A percentile compares a stretch with the other conserved stretches of the same genome.
These are phyloP conservation scores for Parnassius apollo DNA, from an alignment of 2,888 invertebrate genomes.

Conservation along the genomic window DNA sequence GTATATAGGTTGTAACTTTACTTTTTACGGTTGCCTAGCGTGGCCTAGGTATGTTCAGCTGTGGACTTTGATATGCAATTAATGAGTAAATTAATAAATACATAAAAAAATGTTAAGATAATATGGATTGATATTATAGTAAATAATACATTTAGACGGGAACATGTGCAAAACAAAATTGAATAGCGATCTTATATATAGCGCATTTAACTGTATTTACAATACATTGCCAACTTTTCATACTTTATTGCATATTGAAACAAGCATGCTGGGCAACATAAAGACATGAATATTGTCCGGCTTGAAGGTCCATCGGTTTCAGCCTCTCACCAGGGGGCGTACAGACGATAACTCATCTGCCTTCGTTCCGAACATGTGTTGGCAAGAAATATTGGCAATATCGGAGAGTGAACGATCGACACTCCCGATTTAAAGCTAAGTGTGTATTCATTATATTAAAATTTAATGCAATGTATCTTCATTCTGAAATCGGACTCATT, in stretches of 20 bases:
- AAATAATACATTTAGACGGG: no score
- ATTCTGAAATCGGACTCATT: no score
- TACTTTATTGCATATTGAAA: constrained; percentile 27
- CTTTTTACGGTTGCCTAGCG: no score
- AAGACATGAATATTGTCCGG: constrained; percentile 29
- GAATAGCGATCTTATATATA: not conserved
- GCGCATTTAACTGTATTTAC: constrained; percentile 16
- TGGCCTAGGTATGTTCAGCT: no score
- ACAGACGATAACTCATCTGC: constrained; percentile 37
- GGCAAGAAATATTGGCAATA: constrained; percentile 40
- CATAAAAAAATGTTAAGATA: no score
- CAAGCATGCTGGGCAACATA: constrained; percentile 27
- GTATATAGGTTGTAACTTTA: no score
- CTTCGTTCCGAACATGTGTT: constrained; percentile 46
- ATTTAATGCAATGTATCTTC: no score
- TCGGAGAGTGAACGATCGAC: constrained; percentile 33
- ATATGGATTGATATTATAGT: no score
- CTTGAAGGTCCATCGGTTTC: constrained; percentile 35
- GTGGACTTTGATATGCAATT: no score
- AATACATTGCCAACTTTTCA: constrained; percentile 12
- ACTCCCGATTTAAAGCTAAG: constrained; percentile 12
- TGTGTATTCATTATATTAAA: constrained; percentile 7
- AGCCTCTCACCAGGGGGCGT: constrained; percentile 36
- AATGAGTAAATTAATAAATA: no score
- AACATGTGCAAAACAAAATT: no score